A percentile compares a stretch with the other conserved stretches of the same genome.
Evolutionary conservation across 1,140 invertebrate species (phyloP).

Genomic region (Drosophila paulistorum): DNA sequence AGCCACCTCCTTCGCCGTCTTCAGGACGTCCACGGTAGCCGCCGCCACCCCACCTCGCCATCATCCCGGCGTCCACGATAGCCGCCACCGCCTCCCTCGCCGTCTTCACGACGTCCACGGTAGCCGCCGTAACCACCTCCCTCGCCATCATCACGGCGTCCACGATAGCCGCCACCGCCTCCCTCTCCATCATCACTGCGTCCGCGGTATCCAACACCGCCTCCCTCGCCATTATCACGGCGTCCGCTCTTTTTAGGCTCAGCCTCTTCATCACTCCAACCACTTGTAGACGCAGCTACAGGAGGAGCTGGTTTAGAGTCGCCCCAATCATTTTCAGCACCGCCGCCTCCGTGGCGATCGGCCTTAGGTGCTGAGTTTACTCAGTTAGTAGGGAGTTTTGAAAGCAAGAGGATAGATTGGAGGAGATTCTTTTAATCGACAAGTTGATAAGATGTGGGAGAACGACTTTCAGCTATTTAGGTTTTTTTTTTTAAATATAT

Average conservation of each 20-base stretch:
- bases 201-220: no score
- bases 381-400: no score
- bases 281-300: background rate
- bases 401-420: no score
- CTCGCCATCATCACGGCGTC: slow-evolving; percentile 25
- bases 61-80: slow-evolving; percentile 13
- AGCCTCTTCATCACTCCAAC: slow-evolving; percentile 37
- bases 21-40: slow-evolving; percentile 11
- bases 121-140: slow-evolving; percentile 27
- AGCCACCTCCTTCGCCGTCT: slow-evolving; percentile 37
- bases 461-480: no score
- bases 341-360: slow-evolving; percentile 15
- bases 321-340: background rate
- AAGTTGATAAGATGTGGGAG: no score
- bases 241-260: slow-evolving; percentile 24
- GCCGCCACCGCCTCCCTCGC: slow-evolving; percentile 36
- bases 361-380: no score
- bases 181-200: slow-evolving; percentile 32
- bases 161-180: slow-evolving; percentile 20
- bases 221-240: slow-evolving; percentile 43
- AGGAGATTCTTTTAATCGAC: no score
- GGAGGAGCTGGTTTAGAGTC: background rate
- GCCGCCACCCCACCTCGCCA: slow-evolving; percentile 54
- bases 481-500: no score
- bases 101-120: slow-evolving; percentile 37